These are phyloP conservation scores for Channa striata DNA, from an alignment of 2,797 vertebrate species.

Conservation along the genomic window DNA sequence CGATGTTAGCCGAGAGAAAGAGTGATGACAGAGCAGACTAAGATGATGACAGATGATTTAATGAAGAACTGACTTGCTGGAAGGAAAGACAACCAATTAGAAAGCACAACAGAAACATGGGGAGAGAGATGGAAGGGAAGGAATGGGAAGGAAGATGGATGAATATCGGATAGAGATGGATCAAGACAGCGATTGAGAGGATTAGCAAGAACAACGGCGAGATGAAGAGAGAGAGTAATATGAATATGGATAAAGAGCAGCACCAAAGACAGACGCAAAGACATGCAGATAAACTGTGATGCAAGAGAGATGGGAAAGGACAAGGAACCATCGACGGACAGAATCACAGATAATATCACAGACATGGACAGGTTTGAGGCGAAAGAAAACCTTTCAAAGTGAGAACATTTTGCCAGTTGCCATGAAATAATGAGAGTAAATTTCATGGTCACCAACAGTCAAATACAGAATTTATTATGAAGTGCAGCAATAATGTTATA, in stretches of 20 bases:
- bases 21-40: constrained; percentile 51
- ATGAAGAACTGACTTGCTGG: constrained; percentile 71
- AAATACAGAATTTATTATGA: not conserved
- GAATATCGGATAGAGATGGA: constrained; percentile 61
- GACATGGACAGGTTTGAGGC: constrained; percentile 13
- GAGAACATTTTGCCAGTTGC: constrained; percentile 15
- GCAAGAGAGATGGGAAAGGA: constrained; percentile 10
- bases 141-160: constrained; percentile 53
- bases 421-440: not conserved
- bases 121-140: constrained; percentile 28
- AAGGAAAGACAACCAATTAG: constrained; percentile 74
- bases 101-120: constrained; percentile 48
- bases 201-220: constrained; percentile 57
- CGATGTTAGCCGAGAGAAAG: constrained; percentile 48
- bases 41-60: constrained; percentile 75
- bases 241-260: constrained; percentile 39
- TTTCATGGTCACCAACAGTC: not conserved
- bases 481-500: not conserved
- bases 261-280: constrained; percentile 15
- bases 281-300: constrained; percentile 14
- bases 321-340: constrained; percentile 1
- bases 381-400: constrained; percentile 18
- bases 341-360: constrained; percentile 17
- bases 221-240: constrained; percentile 45
- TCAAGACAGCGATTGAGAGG: constrained; percentile 57